These are phyloP conservation scores for Pachyuromys duprasi DNA, from an alignment of 2,797 vertebrate species.

Conservation along the genomic window DNA sequence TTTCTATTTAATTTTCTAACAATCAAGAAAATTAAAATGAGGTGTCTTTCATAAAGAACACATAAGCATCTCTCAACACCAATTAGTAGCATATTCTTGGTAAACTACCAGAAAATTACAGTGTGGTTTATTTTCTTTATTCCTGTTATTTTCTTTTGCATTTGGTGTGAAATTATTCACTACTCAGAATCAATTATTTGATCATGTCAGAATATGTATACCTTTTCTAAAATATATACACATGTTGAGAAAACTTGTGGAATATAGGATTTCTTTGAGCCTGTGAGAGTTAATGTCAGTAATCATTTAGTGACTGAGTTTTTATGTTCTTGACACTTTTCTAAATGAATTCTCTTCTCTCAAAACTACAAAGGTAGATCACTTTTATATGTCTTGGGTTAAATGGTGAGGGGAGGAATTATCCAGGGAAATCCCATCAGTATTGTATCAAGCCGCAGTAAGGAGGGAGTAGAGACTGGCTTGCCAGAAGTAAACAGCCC, in stretches of 20 bases:
- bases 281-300: neutral
- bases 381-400: conserved; percentile 36
- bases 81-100: neutral
- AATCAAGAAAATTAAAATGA: neutral
- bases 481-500: neutral
- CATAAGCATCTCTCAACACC: neutral
- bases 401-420: conserved; percentile 46
- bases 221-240: neutral
- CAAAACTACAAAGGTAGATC: conserved; percentile 32
- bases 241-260: neutral
- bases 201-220: neutral
- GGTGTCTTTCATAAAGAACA: neutral
- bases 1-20: neutral
- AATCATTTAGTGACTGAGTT: conserved; percentile 63
- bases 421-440: conserved; percentile 3
- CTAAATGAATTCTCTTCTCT: conserved; percentile 60
- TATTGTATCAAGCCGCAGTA: neutral
- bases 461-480: neutral
- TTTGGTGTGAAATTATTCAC: conserved; percentile 39
- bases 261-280: conserved; percentile 48
- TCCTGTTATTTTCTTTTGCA: neutral
- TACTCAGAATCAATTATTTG: neutral
- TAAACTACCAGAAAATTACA: neutral
- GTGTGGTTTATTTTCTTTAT: neutral
- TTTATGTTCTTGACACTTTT: conserved; percentile 64